Base-by-base conservation (phyloP, 2,113 vertebrate genomes). In the Pogona vitticeps region DNA sequence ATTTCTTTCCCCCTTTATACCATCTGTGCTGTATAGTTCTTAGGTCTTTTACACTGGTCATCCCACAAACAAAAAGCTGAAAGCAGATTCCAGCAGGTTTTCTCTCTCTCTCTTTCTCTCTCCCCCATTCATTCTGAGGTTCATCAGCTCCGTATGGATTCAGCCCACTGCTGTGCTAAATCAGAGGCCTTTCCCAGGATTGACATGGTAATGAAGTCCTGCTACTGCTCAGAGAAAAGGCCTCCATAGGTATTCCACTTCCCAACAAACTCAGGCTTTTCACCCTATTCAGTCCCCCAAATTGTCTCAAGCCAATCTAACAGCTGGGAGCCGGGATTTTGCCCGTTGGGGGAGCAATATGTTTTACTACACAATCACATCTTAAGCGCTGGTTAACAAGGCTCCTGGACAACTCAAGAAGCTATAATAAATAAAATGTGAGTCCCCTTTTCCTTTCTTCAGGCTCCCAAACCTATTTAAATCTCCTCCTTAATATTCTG, bases 191-290 rank as follows among this genome's bases (percentile, higher is more conserved):
- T 96, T 96, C 96, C 95, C 94, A 94, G 97, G 97, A 98, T 98
- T 98, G 98, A 98, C 98, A 98, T 98, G 98, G 97, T 98, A 98
- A 98, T 98, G 97, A 98, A 98, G 97, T 96, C 96, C 95, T 96
- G 94, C 94, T 95, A 96, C 94, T 89, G 93, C 95, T 94, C 94
- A 92, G 90, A 96, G 92, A 95, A 96, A 96, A 94, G 96, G 86
- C 94, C 91, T 91, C 96, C 96, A 95, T 93, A 96, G 96, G 96
- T 94, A 91, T 95, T 96, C 96, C 94, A 92, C 93, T 95, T 93
- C 93, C 90, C 84, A 93, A 95, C 95, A 96, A 96, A 95, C 91
- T 95, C 97, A 96, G 96, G 93, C 95, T 96, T 97, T 96, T 95
- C 95, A 95, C 94, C 95, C 96, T 91, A 93, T 90, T 91, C 96